Evolutionary conservation across 2,113 vertebrate genomes (phyloP), one percentile per base, ranked within the genome.

Genomic region (Prietella phreatophila): DNA sequence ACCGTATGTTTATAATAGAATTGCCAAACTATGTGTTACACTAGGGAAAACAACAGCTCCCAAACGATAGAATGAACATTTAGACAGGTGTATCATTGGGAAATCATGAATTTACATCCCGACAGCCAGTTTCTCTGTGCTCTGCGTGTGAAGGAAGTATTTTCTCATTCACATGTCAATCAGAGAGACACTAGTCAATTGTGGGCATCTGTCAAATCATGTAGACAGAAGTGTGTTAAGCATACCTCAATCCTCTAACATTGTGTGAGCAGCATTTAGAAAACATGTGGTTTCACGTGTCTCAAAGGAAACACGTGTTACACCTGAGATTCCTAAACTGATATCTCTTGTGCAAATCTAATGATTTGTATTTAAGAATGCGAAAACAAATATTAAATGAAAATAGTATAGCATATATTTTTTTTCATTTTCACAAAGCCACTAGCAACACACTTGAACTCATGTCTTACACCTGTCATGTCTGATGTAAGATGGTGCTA

Each of bases 71-170:
- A 47, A 47, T 47, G 42, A 47, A 47, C 42, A 47, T 47, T 47
- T 47, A 47, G 42, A 47, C 42, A 47, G 42, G 42, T 47, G 42
- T 47, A 30, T 55, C n/a, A n/a, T 55, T 79, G 76, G 27, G 27
- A 79, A 55, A 55, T 55, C 76, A 30, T 56, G 47, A 30, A 30
- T 55, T 30, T 80, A 20, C 50, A 80, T 55, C 50, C 76, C 56
- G 76, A 56, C 76, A 80, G 71, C 36, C 71, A 75, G 76, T 80
- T 50, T 50, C 25, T 78, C 75, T 78, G 27, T 78, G 75, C 42
- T 25, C 11, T 25, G 11, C 22, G 42, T 76, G 42, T 10, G 73
- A 76, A 6, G 47, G 75, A 53, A 55, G 42, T 78, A 42, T 30
- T 53, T 30, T 50, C 27, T 56, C 75, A 19, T 55, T 80, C 76